Evolutionary conservation across 2,113 vertebrate species (phyloP).

Genomic region (Phyllopteryx taeniolatus): DNA sequence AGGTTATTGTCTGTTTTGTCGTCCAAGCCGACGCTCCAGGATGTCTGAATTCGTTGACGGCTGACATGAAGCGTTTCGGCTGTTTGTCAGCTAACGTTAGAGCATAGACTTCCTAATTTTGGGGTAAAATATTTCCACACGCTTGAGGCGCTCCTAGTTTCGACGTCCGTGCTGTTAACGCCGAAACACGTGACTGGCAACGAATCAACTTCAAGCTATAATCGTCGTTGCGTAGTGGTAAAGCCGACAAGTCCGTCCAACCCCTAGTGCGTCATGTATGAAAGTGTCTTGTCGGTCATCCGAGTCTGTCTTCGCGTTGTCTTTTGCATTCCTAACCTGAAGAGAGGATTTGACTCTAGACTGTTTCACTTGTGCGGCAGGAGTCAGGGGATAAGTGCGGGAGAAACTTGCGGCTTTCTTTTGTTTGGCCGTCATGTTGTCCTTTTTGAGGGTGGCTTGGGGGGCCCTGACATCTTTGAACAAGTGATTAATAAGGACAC

Average conservation of each 20-base stretch:
- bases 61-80: no score
- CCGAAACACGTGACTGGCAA: no score
- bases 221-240: no score
- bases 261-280: background rate
- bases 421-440: slow-evolving; percentile 73
- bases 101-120: no score
- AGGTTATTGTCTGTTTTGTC: no score
- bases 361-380: slow-evolving; percentile 47
- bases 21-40: no score
- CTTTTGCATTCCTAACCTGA: slow-evolving; percentile 26
- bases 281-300: background rate
- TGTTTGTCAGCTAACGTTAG: background rate
- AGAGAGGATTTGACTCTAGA: slow-evolving; percentile 34
- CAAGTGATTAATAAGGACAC: slow-evolving; percentile 76
- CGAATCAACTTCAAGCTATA: no score
- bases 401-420: slow-evolving; percentile 62
- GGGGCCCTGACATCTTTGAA: slow-evolving; percentile 69
- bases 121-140: no score
- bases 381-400: slow-evolving; percentile 47
- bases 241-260: background rate
- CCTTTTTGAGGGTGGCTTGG: slow-evolving; percentile 42
- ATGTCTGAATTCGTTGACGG: no score
- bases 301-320: slow-evolving; percentile 2
- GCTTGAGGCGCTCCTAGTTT: no score
- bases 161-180: no score